A percentile compares a stretch with the other conserved stretches of the same genome.
These are phyloP conservation scores for Phania funesta DNA, from an alignment of 2,888 invertebrate genomes.

Conservation along the genomic window DNA sequence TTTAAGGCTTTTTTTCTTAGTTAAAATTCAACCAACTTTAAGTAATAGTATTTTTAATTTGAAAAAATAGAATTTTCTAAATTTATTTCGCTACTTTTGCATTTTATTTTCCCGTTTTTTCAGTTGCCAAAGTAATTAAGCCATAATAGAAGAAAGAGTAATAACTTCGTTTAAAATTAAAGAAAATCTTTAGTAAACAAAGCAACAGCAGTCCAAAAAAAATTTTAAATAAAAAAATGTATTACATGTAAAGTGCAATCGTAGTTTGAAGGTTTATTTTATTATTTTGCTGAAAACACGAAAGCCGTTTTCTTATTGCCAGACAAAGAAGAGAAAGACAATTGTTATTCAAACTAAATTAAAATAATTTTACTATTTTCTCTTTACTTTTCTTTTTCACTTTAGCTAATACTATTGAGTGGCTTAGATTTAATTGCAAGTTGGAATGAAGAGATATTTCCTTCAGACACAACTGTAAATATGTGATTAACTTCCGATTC, in stretches of 20 bases:
- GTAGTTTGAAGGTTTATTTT: too few species aligned
- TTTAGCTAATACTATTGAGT: background rate
- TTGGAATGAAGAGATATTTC: slow-evolving; percentile 30
- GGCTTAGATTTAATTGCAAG: background rate
- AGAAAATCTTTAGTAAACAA: background rate
- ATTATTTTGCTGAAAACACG: too few species aligned
- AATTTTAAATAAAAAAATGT: too few species aligned
- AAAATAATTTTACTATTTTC: slow-evolving; percentile 13
- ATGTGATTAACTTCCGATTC: slow-evolving; percentile 15
- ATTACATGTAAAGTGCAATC: too few species aligned
- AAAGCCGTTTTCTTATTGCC: too few species aligned
- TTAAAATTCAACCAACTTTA: background rate
- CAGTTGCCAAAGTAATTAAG: background rate
- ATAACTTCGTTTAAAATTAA: slow-evolving; percentile 20
- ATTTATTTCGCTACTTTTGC: background rate
- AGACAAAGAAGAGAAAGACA: background rate
- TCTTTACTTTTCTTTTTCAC: background rate
- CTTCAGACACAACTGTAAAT: slow-evolving; percentile 10
- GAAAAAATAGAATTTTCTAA: background rate
- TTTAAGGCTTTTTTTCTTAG: background rate
- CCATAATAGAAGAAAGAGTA: background rate
- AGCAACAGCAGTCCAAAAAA: too few species aligned
- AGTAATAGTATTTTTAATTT: slow-evolving; percentile 12
- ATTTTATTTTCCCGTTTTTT: background rate
- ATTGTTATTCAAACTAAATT: slow-evolving; percentile 31